phyloP scores from a whole-genome alignment of 2,797 vertebrate species.

The Aplochiton taeniatus region DNA sequence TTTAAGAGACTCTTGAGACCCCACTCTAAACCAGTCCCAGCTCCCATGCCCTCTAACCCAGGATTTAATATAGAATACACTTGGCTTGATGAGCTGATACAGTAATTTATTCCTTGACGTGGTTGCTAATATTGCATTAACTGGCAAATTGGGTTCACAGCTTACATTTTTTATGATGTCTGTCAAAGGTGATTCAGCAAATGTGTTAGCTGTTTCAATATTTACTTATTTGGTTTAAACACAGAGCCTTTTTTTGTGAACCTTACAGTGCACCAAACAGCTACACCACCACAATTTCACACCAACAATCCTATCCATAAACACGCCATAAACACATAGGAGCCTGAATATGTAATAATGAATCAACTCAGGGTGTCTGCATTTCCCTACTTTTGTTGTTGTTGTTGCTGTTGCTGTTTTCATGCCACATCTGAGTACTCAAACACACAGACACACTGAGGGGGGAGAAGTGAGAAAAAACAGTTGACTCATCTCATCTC shows the following conservation, averaged over 20 bases:
- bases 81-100: neutral
- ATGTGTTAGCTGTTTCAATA: no score
- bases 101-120: no score
- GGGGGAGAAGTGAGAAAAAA: conserved; percentile 45
- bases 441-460: neutral
- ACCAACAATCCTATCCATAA: no score
- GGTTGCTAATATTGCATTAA: no score
- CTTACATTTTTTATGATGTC: no score
- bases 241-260: no score
- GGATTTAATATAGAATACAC: neutral
- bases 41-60: conserved; percentile 12
- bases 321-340: neutral
- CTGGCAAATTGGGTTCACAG: no score
- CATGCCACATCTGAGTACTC: neutral
- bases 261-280: no score
- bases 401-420: conserved; percentile 1
- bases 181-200: no score
- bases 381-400: conserved; percentile 4
- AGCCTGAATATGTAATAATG: conserved; percentile 3
- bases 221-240: no score
- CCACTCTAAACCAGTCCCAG: neutral
- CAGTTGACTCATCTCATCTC: conserved; percentile 53
- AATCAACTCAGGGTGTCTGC: conserved; percentile 6
- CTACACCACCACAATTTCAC: neutral
- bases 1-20: conserved; percentile 7